A percentile compares a stretch with the other conserved stretches of the same genome.
Conservation (phyloP, 2,113 vertebrate species). For the Morphnarchus princeps region DNA sequence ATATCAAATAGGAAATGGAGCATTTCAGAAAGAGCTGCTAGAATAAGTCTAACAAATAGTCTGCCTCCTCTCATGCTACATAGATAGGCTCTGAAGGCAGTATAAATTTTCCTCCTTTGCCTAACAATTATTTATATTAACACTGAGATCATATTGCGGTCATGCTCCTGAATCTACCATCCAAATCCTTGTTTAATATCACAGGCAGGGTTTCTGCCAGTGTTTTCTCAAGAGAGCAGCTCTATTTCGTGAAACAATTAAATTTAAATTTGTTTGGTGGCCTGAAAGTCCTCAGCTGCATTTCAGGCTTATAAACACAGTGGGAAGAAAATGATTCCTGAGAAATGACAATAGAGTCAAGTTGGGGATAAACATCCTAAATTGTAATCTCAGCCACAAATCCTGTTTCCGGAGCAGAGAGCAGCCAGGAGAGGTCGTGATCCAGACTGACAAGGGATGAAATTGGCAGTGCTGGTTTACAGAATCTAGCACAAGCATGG, state of each 20-base stretch:
- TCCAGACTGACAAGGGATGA: conserved; percentile 15
- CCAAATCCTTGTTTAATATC: conserved; percentile 22
- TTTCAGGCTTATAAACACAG: conserved; percentile 19
- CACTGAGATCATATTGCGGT: background rate
- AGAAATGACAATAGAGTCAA: conserved; percentile 5
- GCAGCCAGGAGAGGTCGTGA: background rate
- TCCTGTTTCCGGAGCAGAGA: conserved; percentile 6
- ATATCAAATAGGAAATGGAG: background rate
- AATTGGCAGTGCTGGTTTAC: background rate
- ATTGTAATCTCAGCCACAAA: conserved; percentile 8
- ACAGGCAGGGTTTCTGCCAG: background rate
- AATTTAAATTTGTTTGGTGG: conserved; percentile 50
- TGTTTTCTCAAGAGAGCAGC: background rate
- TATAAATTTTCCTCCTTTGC: background rate
- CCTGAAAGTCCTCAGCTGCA: conserved; percentile 11
- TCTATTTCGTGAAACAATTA: conserved; percentile 51
- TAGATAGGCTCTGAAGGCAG: background rate
- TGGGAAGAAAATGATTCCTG: conserved; percentile 13
- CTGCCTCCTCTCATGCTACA: background rate
- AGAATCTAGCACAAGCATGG: background rate
- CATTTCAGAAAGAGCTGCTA: background rate
- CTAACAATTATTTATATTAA: background rate
- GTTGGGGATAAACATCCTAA: conserved; percentile 9
- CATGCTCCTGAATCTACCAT: background rate
- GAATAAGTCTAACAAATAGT: background rate